phyloP scores from a whole-genome alignment of 2,113 vertebrate genomes.

The pig (Sus scrofa) region DNA sequence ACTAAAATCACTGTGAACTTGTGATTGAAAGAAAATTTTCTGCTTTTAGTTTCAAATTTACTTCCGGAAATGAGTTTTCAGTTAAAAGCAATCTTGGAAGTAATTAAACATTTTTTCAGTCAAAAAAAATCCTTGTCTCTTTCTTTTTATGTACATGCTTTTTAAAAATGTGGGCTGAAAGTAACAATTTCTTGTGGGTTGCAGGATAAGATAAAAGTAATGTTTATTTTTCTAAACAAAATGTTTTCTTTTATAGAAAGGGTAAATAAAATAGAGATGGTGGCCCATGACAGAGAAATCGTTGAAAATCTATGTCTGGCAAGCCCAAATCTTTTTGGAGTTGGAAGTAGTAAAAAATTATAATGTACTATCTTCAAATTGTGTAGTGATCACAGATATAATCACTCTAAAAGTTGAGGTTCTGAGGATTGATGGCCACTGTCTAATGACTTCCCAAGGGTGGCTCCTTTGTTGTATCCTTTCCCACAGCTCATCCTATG shows the following conservation, averaged over 20 bases:
- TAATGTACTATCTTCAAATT: not conserved
- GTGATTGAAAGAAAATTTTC: slow-evolving; percentile 22
- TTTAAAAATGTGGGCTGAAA: slow-evolving; percentile 24
- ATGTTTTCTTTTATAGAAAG: slow-evolving; percentile 18
- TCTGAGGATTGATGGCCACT: not conserved
- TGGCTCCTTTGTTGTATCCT: not conserved
- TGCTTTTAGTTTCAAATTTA: slow-evolving; percentile 55
- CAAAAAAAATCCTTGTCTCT: not conserved
- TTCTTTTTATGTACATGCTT: not conserved
- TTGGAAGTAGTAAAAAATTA: not conserved
- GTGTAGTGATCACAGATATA: not conserved
- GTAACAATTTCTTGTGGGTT: not conserved
- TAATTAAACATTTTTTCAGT: not conserved
- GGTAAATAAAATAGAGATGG: not conserved
- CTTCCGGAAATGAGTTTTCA: slow-evolving; percentile 41
- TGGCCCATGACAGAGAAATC: not conserved
- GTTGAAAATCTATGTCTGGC: slow-evolving; percentile 10
- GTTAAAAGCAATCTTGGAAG: slow-evolving; percentile 48
- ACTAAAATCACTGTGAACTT: slow-evolving; percentile 52
- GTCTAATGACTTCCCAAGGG: not conserved
- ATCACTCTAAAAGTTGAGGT: not conserved
- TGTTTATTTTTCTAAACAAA: slow-evolving; percentile 25
- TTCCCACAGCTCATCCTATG: not conserved
- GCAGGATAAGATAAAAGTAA: slow-evolving; percentile 46
- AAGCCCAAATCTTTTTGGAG: not conserved